A percentile compares a stretch with the other conserved stretches of the same genome.
Evolutionary conservation across 2,888 invertebrate species (phyloP).

Genomic region (Mechanitis messenoides): DNA sequence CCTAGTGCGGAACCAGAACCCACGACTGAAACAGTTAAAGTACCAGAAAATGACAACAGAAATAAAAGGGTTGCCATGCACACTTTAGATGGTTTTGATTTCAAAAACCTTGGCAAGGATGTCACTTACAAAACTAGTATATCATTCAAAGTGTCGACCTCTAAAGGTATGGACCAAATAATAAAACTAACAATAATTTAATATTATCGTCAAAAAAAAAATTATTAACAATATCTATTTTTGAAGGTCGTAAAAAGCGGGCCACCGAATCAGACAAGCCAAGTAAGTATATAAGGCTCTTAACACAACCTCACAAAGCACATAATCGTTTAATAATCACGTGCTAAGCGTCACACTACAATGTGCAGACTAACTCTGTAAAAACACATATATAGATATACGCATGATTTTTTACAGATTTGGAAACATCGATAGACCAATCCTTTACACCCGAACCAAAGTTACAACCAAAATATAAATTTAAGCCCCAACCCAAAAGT

Average conservation of each 20-base stretch:
- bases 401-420: slow-evolving; percentile 73
- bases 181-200: slow-evolving; percentile 32
- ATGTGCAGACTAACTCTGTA: slow-evolving; percentile 37
- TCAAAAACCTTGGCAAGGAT: slow-evolving; percentile 74
- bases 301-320: slow-evolving; percentile 20
- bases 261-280: slow-evolving; percentile 29
- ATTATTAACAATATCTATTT: slow-evolving; percentile 7
- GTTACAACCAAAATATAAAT: slow-evolving; percentile 60
- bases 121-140: slow-evolving; percentile 88
- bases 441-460: slow-evolving; percentile 39
- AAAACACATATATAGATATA: slow-evolving; percentile 50
- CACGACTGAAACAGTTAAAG: slow-evolving; percentile 55
- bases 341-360: slow-evolving; percentile 35
- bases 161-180: slow-evolving; percentile 52
- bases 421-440: slow-evolving; percentile 57
- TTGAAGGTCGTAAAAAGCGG: slow-evolving; percentile 41
- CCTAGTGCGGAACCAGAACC: slow-evolving; percentile 30
- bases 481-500: slow-evolving; percentile 50
- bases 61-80: slow-evolving; percentile 77
- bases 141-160: slow-evolving; percentile 84
- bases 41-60: slow-evolving; percentile 56
- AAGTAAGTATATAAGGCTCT: slow-evolving; percentile 31
- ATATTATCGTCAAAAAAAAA: background rate
- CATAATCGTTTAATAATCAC: slow-evolving; percentile 30
- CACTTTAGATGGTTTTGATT: slow-evolving; percentile 62